A percentile compares a stretch with the other conserved stretches of the same genome.
Evolutionary conservation across 1,140 invertebrate genomes (phyloP).

Genomic region (Diorhabda sublineata): DNA sequence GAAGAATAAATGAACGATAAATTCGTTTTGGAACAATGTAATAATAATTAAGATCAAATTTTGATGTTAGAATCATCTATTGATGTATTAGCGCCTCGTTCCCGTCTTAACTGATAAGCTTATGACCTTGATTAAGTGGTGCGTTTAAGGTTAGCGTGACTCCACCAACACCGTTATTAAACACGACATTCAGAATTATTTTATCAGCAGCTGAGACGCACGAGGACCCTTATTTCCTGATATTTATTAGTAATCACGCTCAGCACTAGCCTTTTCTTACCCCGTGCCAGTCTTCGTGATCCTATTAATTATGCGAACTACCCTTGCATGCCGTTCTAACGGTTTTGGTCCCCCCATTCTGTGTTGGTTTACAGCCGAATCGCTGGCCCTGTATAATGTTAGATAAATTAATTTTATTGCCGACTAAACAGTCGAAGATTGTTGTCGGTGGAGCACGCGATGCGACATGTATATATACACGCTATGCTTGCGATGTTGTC

Average conservation of each 20-base stretch:
- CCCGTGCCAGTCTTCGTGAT: slow-evolving; percentile 46
- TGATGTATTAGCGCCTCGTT: not conserved
- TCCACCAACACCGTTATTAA: slow-evolving; percentile 42
- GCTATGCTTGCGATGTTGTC: not conserved
- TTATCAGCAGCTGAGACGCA: slow-evolving; percentile 46
- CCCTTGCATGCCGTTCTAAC: slow-evolving; percentile 37
- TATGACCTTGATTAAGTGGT: slow-evolving; percentile 39
- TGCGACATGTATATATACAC: slow-evolving; percentile 41
- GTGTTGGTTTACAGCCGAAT: slow-evolving; percentile 39
- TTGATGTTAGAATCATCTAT: too few species aligned
- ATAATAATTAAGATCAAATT: too few species aligned
- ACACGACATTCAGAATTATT: slow-evolving; percentile 48
- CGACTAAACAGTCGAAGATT: slow-evolving; percentile 47
- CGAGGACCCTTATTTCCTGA: slow-evolving; percentile 48
- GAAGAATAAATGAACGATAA: too few species aligned
- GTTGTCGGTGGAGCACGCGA: slow-evolving; percentile 44
- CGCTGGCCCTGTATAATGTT: slow-evolving; percentile 40
- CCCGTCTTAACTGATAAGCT: not conserved
- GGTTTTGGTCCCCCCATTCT: slow-evolving; percentile 19
- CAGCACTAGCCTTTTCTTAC: slow-evolving; percentile 45
- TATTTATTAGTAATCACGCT: slow-evolving; percentile 48
- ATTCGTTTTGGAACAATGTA: too few species aligned
- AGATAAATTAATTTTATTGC: slow-evolving; percentile 50
- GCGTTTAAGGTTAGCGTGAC: slow-evolving; percentile 39
- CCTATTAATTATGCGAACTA: slow-evolving; percentile 45